phyloP scores from a whole-genome alignment of 2,797 vertebrate species.

The Merluccius polli region DNA sequence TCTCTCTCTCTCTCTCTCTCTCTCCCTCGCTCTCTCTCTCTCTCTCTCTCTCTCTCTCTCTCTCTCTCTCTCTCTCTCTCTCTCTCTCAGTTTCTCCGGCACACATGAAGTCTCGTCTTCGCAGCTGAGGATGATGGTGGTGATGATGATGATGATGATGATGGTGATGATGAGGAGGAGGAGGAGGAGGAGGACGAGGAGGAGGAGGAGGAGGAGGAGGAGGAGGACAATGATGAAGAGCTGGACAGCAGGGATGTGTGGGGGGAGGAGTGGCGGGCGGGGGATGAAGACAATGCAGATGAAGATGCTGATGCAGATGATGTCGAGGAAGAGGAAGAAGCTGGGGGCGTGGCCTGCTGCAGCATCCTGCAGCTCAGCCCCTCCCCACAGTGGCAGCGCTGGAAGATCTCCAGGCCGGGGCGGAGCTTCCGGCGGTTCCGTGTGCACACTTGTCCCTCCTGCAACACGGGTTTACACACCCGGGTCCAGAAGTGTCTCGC shows the following conservation, averaged over 20 bases:
- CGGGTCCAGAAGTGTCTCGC: conserved; percentile 95
- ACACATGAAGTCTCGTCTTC: conserved; percentile 85
- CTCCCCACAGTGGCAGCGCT: conserved; percentile 85
- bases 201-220: conserved; percentile 17
- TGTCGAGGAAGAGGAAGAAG: neutral
- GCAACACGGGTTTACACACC: conserved; percentile 88
- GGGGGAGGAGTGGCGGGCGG: conserved; percentile 24
- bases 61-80: neutral
- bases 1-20: conserved; percentile 7
- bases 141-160: neutral
- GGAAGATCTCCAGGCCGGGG: conserved; percentile 87
- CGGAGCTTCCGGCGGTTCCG: conserved; percentile 79
- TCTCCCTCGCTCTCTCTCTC: neutral
- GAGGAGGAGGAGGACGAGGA: conserved; percentile 11
- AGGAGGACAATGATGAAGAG: neutral
- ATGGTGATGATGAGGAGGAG: neutral
- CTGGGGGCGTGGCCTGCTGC: conserved; percentile 60
- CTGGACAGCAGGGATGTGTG: conserved; percentile 18
- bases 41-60: neutral
- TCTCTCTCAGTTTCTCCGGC: conserved; percentile 75
- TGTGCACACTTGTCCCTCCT: conserved; percentile 87
- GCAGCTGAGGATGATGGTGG: conserved; percentile 17
- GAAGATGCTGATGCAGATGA: neutral
- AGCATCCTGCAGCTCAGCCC: conserved; percentile 79
- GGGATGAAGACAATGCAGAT: neutral